Evolutionary conservation across 2,113 vertebrate species (phyloP).

Genomic region (Syrmaticus mikado): DNA sequence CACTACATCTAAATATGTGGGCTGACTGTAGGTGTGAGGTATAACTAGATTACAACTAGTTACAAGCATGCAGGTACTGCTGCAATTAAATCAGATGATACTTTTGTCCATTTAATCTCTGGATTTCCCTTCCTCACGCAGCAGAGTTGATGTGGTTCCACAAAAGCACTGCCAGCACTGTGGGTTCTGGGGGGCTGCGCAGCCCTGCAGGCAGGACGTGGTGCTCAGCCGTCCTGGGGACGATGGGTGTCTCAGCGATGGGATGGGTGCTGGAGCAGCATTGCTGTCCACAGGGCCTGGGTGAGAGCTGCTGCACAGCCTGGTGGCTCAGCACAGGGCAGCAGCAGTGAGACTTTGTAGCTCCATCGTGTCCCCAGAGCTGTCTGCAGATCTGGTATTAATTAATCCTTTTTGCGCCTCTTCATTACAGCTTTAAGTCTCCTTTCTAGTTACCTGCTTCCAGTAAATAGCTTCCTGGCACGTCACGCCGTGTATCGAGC

Average conservation of each 20-base stretch:
- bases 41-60: background rate
- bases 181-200: background rate
- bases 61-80: background rate
- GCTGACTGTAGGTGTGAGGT: background rate
- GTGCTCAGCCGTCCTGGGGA: background rate
- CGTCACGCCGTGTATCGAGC: too few species aligned
- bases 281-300: background rate
- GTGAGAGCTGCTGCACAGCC: background rate
- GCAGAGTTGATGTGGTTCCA: background rate
- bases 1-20: background rate
- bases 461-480: background rate
- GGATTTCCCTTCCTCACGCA: background rate
- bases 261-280: too few species aligned
- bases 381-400: background rate
- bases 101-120: background rate
- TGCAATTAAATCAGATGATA: background rate
- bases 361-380: background rate
- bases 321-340: background rate
- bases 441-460: background rate
- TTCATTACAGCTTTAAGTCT: background rate
- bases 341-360: background rate
- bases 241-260: too few species aligned
- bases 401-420: background rate
- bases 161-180: background rate
- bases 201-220: background rate